A percentile compares a stretch with the other conserved stretches of the same genome.
These are phyloP conservation scores for Gymnoscopelus braueri DNA, from an alignment of 2,797 vertebrate species.

Conservation along the genomic window DNA sequence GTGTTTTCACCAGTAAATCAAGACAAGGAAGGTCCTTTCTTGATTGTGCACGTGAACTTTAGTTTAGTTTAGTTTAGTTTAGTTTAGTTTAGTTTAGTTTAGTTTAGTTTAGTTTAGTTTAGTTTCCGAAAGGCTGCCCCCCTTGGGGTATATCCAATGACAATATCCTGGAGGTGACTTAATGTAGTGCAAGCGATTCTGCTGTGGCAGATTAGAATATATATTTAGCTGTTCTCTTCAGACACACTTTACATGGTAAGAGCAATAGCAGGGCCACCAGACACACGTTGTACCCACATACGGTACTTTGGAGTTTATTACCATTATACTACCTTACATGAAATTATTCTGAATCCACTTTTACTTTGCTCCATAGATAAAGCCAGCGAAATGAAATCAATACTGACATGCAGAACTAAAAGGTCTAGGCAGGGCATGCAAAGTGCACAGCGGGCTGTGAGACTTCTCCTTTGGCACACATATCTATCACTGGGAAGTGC, in stretches of 20 bases:
- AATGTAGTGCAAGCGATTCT: slow-evolving; percentile 50
- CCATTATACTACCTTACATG: no score
- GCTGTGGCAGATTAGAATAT: slow-evolving; percentile 66
- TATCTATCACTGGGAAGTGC: neutral
- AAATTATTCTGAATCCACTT: no score
- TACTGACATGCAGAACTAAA: neutral
- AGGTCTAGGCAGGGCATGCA: neutral
- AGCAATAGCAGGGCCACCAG: slow-evolving; percentile 36
- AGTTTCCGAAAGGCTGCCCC: slow-evolving; percentile 20
- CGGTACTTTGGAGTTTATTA: neutral
- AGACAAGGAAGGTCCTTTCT: slow-evolving; percentile 39
- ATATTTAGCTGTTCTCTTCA: slow-evolving; percentile 80
- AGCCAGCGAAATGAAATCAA: no score
- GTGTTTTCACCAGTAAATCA: slow-evolving; percentile 32
- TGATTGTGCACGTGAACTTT: slow-evolving; percentile 38
- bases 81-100: no score
- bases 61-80: no score
- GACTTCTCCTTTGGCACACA: neutral
- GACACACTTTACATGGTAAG: slow-evolving; percentile 72
- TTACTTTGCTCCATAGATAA: no score
- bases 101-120: no score
- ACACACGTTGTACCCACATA: slow-evolving; percentile 20
- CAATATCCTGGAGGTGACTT: slow-evolving; percentile 60
- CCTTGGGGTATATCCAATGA: slow-evolving; percentile 68
- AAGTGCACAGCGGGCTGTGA: no score